phyloP scores from a whole-genome alignment of 2,888 invertebrate genomes.

The Lucinisca nassula region DNA sequence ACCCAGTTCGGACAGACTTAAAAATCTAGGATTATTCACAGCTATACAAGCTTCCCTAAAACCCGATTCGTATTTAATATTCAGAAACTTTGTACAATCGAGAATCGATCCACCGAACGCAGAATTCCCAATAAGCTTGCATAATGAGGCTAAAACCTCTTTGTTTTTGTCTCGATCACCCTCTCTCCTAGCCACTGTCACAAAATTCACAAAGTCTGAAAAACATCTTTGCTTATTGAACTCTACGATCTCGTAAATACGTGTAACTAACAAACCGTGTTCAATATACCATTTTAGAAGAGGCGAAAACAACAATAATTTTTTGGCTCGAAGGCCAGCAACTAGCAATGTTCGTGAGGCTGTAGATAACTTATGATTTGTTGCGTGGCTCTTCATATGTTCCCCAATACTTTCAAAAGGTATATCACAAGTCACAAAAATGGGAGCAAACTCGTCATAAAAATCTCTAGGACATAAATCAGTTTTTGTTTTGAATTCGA shows the following conservation, averaged over 20 bases:
- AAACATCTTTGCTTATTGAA: constrained; percentile 6
- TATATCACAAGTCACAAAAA: neutral
- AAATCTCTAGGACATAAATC: neutral
- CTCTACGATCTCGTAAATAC: constrained; percentile 27
- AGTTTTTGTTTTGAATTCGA: neutral
- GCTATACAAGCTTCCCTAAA: neutral
- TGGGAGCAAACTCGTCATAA: neutral
- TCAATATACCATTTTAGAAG: constrained; percentile 28
- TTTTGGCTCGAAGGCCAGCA: neutral
- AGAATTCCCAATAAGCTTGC: constrained; percentile 23
- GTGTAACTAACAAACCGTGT: constrained; percentile 26
- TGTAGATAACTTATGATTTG: neutral
- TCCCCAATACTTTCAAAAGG: neutral
- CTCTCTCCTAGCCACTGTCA: constrained; percentile 5
- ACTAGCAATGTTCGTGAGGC: neutral
- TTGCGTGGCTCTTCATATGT: neutral
- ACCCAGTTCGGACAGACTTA: neutral
- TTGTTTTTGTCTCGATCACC: constrained; percentile 11
- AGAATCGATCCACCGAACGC: constrained; percentile 20
- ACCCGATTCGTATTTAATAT: constrained; percentile 13
- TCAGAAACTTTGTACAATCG: neutral
- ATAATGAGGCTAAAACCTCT: neutral
- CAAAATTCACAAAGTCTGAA: neutral
- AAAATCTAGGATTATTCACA: constrained; percentile 29
- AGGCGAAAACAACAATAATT: neutral